Evolutionary conservation across 2,888 invertebrate species (phyloP), one percentile per base, ranked within the genome.

Genomic region (Tolmerus cingulatus): DNA sequence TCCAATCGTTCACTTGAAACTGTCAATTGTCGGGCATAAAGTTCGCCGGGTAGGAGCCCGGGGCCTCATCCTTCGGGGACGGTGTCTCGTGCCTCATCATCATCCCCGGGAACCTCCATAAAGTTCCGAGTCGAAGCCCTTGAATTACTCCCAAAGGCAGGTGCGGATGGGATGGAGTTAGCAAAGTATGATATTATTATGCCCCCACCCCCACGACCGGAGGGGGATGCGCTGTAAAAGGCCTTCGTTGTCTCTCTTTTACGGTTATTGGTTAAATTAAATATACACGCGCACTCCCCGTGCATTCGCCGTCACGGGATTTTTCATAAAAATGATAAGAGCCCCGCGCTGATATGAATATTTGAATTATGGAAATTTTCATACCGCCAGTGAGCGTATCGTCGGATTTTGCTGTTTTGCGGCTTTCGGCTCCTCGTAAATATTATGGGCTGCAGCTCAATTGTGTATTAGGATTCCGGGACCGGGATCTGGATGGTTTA

Each of bases 261-360:
- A 87, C 87, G 87, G 74, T 87, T 87, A 87, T 87, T 87, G 87
- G 87, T 87, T 87, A 87, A 87, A 87, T 87, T 87, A 87, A 87
- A 87, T 87, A 87, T 86, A 87, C 87, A 87, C 87, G 87, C 87
- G 87, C 77, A 84, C 40, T 84, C 27, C 27, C 51, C 27, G 66
- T 84, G 37, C 43, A 87, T 87, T 77, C 55, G 77, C 74, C 87
- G 77, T 87, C 66, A 85, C 85, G 78, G 85, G 84, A 87, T 85
- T 87, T 87, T 78, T 87, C 87, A 87, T 87, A 87, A 87, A 87
- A 85, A 87, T 87, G 85, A 87, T 87, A 85, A 85, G 37, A 84
- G 78, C 66, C 85, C 85, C 27, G 76, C 74, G 87, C 76, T 87
- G 87, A 87, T 87, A 87, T 87, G 87, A 87, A 87, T 85, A 87